A percentile compares a stretch with the other conserved stretches of the same genome.
Conservation (phyloP, 2,113 vertebrate species). For the Antechinus flavipes region DNA sequence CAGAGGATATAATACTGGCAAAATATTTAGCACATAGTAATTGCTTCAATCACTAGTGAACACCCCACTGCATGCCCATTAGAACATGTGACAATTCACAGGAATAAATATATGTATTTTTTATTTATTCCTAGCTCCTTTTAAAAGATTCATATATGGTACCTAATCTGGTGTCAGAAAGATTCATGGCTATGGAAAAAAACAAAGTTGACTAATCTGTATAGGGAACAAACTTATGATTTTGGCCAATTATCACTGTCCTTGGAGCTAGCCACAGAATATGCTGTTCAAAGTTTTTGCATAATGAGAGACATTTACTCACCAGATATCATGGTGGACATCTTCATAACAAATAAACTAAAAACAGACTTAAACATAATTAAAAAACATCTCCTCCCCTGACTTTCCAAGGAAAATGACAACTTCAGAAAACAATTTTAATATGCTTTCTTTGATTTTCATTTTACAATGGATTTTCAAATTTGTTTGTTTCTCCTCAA, state of each 20-base stretch:
- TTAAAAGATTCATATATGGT: neutral
- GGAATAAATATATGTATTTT: neutral
- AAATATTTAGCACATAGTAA: neutral
- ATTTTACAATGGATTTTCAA: neutral
- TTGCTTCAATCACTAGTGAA: neutral
- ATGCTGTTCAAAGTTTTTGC: neutral
- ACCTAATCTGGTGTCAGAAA: neutral
- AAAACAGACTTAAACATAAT: neutral
- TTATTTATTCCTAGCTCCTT: neutral
- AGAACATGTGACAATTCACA: neutral
- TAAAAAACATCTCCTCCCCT: neutral
- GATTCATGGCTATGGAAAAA: neutral
- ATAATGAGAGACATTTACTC: neutral
- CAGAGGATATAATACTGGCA: neutral
- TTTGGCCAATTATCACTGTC: neutral
- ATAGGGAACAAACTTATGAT: neutral
- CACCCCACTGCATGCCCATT: neutral
- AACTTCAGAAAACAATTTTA: neutral
- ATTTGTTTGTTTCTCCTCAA: neutral
- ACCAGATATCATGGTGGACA: neutral
- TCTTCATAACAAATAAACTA: neutral
- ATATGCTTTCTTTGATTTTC: neutral
- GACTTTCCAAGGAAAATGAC: neutral
- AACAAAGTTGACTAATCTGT: neutral
- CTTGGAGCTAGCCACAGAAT: neutral